Conservation (phyloP, 92 coral and sea anemone species). For the Bergia sp. region DNA sequence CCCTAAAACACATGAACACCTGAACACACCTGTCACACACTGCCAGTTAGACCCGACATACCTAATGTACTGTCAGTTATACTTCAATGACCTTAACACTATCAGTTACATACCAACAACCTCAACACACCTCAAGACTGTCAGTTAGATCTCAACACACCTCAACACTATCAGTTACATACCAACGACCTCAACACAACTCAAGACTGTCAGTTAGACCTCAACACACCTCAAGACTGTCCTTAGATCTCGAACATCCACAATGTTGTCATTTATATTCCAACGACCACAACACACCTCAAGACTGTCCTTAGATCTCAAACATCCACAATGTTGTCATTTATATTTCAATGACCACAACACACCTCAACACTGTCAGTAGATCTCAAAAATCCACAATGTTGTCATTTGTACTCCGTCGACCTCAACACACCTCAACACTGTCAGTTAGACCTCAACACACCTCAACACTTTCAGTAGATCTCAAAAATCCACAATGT, state of each 20-base stretch:
- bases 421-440: background rate
- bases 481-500: too few relatives aligned
- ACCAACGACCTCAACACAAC: background rate
- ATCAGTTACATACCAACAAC: too few relatives aligned
- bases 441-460: background rate
- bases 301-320: background rate
- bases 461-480: too few relatives aligned
- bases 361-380: background rate
- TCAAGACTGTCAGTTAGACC: background rate
- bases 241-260: background rate
- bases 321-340: too few relatives aligned
- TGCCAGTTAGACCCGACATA: background rate
- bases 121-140: background rate
- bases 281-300: background rate
- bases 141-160: too few relatives aligned
- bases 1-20: background rate
- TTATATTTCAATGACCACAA: background rate
- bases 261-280: too few relatives aligned
- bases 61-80: too few relatives aligned
- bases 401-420: background rate
- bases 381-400: background rate
- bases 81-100: background rate
- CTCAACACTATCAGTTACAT: background rate
- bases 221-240: background rate
- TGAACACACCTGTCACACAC: background rate